Evolutionary conservation across 1,140 invertebrate genomes (phyloP), one percentile per base, ranked within the genome.

Genomic region (Papilio helenus): DNA sequence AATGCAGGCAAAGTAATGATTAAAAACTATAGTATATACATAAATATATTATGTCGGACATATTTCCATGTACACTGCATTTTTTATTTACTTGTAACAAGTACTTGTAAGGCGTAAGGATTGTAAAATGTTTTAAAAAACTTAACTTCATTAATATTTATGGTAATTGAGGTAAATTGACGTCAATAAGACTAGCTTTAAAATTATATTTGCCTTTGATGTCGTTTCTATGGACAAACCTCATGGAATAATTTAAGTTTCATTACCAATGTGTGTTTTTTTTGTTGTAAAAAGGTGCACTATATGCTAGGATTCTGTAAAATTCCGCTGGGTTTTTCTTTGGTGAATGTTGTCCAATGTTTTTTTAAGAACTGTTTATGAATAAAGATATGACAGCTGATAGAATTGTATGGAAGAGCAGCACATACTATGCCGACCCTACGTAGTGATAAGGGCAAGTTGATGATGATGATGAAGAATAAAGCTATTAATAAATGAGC

Each of bases 251-350:
- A 68, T 68, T 68, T 8, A 0, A 18, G 10, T 65, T 12, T 26
- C 23, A 65, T 26, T 34, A 20, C n/a, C 8, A 3, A 5, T 65
- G n/a, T n/a, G n/a, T n/a, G n/a, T n/a, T n/a, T 34, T 29, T 34
- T 3, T 29, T 68, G 0, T 58, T 23, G 18, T 26, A 23, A 4
- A 55, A n/a, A 29, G 26, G 61, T 68, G 26, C 4, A 68, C 26
- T 12, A 29, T 14, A 65, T 61, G 9, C 0, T 26, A 34, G 3
- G 14, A 29, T 29, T 68, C 5, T 68, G 61, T 68, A 68, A 34
- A 68, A 12, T 68, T 68, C 61, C 61, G 12, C 12, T 68, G 61
- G 61, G 61, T 68, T 68, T 65, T 68, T 68, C 61, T 18, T 23
- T 16, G 10, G 61, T 68, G 58, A 61, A 61, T 61, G 58, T 26